Evolutionary conservation across 2,888 invertebrate species (phyloP).

Genomic region (Trissolcus japonicus): DNA sequence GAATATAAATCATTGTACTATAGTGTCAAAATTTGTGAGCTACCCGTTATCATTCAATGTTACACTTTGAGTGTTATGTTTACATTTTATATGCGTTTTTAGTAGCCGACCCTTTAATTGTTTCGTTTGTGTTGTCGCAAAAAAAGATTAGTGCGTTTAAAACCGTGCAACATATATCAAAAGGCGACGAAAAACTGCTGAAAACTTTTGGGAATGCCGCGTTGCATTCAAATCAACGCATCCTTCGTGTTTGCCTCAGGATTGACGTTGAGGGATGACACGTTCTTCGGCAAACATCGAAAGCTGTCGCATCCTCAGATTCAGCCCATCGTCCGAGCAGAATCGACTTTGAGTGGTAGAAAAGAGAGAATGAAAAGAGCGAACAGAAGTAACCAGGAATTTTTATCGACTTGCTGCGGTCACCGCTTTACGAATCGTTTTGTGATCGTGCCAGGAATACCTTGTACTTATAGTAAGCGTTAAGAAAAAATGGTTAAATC

Average conservation of each 20-base stretch:
- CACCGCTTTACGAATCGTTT: conserved; percentile 69
- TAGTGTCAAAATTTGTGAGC: too few relatives aligned
- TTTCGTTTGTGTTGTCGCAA: conserved; percentile 57
- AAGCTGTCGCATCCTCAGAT: conserved; percentile 66
- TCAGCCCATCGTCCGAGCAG: conserved; percentile 54
- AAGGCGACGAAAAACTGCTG: conserved; percentile 57
- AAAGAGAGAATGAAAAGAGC: conserved; percentile 50
- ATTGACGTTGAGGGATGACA: conserved; percentile 76
- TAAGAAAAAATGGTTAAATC: conserved; percentile 56
- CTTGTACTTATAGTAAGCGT: conserved; percentile 39
- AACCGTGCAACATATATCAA: conserved; percentile 62
- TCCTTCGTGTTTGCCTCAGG: conserved; percentile 65
- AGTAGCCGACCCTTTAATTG: conserved; percentile 57
- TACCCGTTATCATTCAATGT: conserved; percentile 2
- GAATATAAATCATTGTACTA: too few relatives aligned
- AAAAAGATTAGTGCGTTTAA: conserved; percentile 53
- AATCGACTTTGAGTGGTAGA: conserved; percentile 51
- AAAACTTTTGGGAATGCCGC: conserved; percentile 59
- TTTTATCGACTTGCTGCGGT: conserved; percentile 63
- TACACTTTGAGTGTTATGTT: conserved; percentile 20
- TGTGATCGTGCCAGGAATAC: conserved; percentile 70
- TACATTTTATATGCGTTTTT: conserved; percentile 24
- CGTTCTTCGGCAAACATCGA: conserved; percentile 64
- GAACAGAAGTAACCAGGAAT: conserved; percentile 57
- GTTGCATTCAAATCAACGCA: conserved; percentile 73